These are phyloP conservation scores for Glaucidium brasilianum DNA, from an alignment of 2,113 vertebrate genomes.

Conservation along the genomic window DNA sequence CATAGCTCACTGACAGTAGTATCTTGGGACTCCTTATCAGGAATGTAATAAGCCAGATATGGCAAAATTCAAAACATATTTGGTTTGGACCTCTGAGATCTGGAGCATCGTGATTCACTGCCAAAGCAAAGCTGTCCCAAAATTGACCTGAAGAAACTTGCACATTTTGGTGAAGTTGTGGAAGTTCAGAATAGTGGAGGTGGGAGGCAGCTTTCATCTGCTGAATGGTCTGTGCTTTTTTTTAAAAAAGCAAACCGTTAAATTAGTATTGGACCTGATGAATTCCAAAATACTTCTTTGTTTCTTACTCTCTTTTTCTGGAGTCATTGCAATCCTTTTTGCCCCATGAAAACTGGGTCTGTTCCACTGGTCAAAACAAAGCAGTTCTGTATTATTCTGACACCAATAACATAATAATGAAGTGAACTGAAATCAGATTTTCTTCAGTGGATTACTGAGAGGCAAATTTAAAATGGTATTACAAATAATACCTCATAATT, in stretches of 20 bases:
- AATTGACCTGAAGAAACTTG: neutral
- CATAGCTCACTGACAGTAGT: constrained; percentile 16
- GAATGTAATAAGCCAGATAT: neutral
- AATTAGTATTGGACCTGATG: neutral
- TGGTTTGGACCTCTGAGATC: neutral
- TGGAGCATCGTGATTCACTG: neutral
- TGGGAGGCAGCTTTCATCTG: neutral
- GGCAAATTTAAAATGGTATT: neutral
- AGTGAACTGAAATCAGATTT: neutral
- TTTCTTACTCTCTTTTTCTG: neutral
- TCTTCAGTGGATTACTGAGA: neutral
- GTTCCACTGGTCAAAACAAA: neutral
- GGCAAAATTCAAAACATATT: neutral
- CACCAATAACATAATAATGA: neutral
- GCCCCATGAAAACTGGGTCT: neutral
- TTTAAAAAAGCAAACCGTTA: neutral
- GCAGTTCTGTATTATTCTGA: neutral
- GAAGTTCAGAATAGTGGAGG: neutral
- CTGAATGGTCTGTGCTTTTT: neutral
- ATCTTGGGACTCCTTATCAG: neutral
- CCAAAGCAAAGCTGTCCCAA: neutral
- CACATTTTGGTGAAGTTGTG: neutral
- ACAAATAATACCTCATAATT: neutral
- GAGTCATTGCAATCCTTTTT: neutral
- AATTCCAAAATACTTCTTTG: neutral